Evolutionary conservation across 2,797 vertebrate genomes (phyloP).

Genomic region (Coreius guichenoti): DNA sequence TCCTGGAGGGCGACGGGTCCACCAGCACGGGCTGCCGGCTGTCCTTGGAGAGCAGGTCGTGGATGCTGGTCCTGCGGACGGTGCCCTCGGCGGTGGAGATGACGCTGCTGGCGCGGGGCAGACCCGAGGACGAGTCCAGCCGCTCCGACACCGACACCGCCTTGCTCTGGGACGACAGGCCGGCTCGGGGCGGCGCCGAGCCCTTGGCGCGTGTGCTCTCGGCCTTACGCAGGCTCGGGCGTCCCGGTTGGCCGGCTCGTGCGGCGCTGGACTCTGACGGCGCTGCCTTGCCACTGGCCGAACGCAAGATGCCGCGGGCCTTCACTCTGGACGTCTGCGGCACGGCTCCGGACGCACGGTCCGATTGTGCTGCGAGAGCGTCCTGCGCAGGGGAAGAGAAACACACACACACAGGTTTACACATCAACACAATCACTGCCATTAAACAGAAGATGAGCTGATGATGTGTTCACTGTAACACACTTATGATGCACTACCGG

Average conservation of each 20-base stretch:
- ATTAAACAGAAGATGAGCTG: too few species aligned
- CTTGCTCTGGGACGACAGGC: conserved; percentile 79
- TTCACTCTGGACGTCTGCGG: conserved; percentile 81
- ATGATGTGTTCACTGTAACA: too few species aligned
- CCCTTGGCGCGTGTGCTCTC: conserved; percentile 86
- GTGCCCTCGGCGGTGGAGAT: conserved; percentile 97
- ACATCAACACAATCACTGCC: too few species aligned
- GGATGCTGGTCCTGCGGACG: conserved; percentile 95
- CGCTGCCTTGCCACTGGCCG: conserved; percentile 84
- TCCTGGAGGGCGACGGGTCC: conserved; percentile 78
- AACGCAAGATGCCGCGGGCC: conserved; percentile 85
- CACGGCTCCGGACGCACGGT: conserved; percentile 82
- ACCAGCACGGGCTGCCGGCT: conserved; percentile 87
- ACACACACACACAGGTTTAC: not conserved
- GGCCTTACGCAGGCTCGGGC: conserved; percentile 81
- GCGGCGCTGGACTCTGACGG: conserved; percentile 69
- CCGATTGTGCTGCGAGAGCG: conserved; percentile 89
- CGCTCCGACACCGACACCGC: conserved; percentile 82
- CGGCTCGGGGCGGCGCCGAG: conserved; percentile 74
- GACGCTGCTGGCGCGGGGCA: conserved; percentile 97
- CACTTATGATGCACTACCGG: too few species aligned
- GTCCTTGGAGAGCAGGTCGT: conserved; percentile 96
- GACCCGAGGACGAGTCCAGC: conserved; percentile 82
- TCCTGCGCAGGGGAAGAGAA: conserved; percentile 85
- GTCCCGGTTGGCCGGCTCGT: conserved; percentile 68